phyloP scores from a whole-genome alignment of 2,888 invertebrate genomes.

The Epistrophella euchroma region DNA sequence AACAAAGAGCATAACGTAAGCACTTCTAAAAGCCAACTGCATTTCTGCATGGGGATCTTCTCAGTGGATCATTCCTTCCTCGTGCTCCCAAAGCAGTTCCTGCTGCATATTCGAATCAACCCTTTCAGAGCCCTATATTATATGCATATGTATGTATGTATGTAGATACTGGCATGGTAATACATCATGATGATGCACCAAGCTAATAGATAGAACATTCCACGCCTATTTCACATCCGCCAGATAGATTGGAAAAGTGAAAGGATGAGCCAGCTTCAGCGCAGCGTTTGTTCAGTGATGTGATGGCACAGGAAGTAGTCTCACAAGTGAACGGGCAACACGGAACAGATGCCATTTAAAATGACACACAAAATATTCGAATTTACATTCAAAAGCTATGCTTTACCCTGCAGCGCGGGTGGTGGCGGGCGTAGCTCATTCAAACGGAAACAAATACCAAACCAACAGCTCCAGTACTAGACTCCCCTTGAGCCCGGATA shows the following conservation, averaged over 20 bases:
- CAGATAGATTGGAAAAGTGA: conserved; percentile 49
- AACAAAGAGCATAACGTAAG: conserved; percentile 74
- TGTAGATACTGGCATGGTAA: conserved; percentile 16
- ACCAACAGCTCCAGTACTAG: conserved; percentile 28
- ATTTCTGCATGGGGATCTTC: conserved; percentile 44
- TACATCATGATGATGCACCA: conserved; percentile 39
- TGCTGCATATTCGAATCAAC: conserved; percentile 5
- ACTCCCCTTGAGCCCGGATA: conserved; percentile 14
- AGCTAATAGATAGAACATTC: conserved; percentile 67
- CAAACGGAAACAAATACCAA: conserved; percentile 65
- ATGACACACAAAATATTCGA: conserved; percentile 75
- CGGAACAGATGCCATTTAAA: conserved; percentile 73
- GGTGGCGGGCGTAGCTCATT: conserved; percentile 35
- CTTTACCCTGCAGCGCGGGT: background rate
- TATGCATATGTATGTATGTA: no score
- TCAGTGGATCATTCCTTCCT: conserved; percentile 38
- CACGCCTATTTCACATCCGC: conserved; percentile 64
- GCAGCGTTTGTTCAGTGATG: background rate
- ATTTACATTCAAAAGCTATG: conserved; percentile 61
- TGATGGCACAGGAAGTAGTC: conserved; percentile 62
- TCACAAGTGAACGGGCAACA: conserved; percentile 74
- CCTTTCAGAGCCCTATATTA: background rate
- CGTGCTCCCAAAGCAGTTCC: background rate
- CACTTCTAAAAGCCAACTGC: conserved; percentile 64
- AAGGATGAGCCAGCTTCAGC: conserved; percentile 42